Conservation (phyloP, 2,113 vertebrate genomes). For the Cyprinus carpio region DNA sequence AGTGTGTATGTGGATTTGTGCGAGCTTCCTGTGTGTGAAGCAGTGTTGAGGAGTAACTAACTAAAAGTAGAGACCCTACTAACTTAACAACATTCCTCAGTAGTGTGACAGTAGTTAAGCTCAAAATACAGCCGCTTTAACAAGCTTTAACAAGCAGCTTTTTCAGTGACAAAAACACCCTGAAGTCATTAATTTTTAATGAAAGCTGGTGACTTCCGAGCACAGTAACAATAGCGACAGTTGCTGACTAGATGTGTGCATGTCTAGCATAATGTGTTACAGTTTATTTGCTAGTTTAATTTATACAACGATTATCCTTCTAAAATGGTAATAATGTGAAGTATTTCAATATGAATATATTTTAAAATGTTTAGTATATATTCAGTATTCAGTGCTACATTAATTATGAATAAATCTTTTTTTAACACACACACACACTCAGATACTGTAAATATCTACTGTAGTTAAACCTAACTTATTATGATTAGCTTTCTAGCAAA, state of each 20-base stretch:
- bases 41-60: background rate
- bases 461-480: background rate
- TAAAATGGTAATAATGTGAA: background rate
- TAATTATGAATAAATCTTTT: no score
- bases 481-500: background rate
- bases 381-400: no score
- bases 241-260: background rate
- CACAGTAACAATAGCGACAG: background rate
- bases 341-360: background rate
- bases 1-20: conserved; percentile 1
- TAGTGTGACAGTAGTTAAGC: background rate
- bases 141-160: background rate
- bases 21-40: background rate
- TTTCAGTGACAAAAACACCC: background rate
- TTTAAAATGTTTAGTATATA: no score
- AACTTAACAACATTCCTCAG: background rate
- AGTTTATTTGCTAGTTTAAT: background rate
- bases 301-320: background rate
- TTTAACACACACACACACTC: no score
- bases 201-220: background rate
- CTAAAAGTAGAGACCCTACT: background rate
- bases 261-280: background rate
- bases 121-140: background rate
- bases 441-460: no score
- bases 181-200: conserved; percentile 4